These are phyloP conservation scores for Chloroclysta siterata DNA, from an alignment of 2,888 invertebrate genomes.

Conservation along the genomic window DNA sequence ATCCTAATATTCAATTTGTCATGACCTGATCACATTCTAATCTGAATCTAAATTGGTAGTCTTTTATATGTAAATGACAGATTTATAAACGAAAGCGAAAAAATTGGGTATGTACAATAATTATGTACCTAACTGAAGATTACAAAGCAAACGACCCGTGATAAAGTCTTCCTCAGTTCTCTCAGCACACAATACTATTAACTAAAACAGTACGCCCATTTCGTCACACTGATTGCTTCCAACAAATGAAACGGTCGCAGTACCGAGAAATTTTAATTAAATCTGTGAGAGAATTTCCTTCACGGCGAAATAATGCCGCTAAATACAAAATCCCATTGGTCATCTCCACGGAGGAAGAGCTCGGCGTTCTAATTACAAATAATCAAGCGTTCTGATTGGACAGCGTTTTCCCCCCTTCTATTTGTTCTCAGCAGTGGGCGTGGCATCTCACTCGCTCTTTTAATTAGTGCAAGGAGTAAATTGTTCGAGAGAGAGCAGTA, in stretches of 20 bases:
- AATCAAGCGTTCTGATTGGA: conserved; percentile 82
- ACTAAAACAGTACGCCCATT: conserved; percentile 61
- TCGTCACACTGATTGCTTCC: conserved; percentile 59
- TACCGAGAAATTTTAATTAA: conserved; percentile 68
- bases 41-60: no score
- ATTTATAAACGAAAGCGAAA: no score
- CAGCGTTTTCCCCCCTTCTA: conserved; percentile 74
- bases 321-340: conserved; percentile 80
- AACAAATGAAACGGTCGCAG: conserved; percentile 63
- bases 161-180: background rate
- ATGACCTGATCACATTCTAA: no score
- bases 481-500: conserved; percentile 82
- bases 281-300: conserved; percentile 63
- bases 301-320: conserved; percentile 60
- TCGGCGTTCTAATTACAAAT: conserved; percentile 84
- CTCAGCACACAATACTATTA: conserved; percentile 16
- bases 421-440: conserved; percentile 82
- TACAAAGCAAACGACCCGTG: background rate
- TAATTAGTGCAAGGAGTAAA: conserved; percentile 86
- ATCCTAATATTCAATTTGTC: no score
- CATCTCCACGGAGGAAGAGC: conserved; percentile 77
- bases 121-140: no score
- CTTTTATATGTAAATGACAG: no score
- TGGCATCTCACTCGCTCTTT: conserved; percentile 82
- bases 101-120: no score